These are phyloP conservation scores for Callipepla squamata DNA, from an alignment of 2,113 vertebrate genomes.

Conservation along the genomic window DNA sequence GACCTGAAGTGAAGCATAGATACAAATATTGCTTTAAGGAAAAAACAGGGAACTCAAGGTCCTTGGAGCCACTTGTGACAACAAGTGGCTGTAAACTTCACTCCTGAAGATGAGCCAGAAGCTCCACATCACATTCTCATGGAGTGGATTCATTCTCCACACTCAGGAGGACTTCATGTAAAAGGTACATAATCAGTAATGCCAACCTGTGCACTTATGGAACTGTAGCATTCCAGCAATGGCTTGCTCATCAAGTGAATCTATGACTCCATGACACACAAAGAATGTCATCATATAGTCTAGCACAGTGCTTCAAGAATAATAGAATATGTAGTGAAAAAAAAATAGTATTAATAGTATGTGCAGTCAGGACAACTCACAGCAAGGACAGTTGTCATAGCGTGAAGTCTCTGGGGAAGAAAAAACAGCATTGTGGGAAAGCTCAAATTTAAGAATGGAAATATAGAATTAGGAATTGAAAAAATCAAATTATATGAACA, in stretches of 20 bases:
- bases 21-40: neutral
- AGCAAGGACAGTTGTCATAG: neutral
- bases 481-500: neutral
- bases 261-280: neutral
- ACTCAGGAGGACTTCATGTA: fast-evolving
- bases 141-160: fast-evolving
- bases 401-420: neutral
- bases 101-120: neutral
- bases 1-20: neutral
- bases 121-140: neutral
- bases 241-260: neutral
- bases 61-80: neutral
- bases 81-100: neutral
- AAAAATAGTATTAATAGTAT: neutral
- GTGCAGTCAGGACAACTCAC: neutral
- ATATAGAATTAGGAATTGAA: neutral
- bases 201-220: neutral
- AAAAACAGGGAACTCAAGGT: neutral
- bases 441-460: neutral
- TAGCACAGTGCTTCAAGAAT: neutral
- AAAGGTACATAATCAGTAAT: neutral
- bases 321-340: neutral
- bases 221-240: neutral
- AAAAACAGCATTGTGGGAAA: neutral
- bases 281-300: fast-evolving